A percentile compares a stretch with the other conserved stretches of the same genome.
Evolutionary conservation across 2,888 invertebrate genomes (phyloP).

Genomic region (Polyploca ridens): DNA sequence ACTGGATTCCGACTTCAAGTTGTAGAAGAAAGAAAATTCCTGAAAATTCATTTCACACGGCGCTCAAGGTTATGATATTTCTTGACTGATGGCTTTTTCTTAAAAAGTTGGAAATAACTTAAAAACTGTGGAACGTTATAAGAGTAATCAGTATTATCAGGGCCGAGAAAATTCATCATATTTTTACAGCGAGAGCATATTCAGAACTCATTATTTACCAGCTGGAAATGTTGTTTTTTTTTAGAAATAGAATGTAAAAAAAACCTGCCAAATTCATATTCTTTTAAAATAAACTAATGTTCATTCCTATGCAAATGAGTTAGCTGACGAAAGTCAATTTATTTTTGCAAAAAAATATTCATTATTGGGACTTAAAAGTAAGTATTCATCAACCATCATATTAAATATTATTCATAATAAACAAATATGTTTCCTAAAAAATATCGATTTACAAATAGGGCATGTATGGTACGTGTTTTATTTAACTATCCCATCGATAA

Average conservation of each 20-base stretch:
- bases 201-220: neutral
- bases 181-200: neutral
- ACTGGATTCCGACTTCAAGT: neutral
- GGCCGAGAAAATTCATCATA: neutral
- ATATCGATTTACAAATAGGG: neutral
- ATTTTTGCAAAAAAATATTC: too few species aligned
- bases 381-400: too few species aligned
- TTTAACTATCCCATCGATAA: neutral
- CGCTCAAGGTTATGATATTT: neutral
- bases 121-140: slow-evolving; percentile 16
- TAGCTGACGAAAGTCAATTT: too few species aligned
- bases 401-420: too few species aligned
- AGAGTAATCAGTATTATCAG: slow-evolving; percentile 20
- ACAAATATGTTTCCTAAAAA: too few species aligned
- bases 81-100: neutral
- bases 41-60: neutral
- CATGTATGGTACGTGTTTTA: neutral
- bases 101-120: neutral
- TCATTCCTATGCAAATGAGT: neutral
- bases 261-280: neutral
- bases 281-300: neutral
- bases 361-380: too few species aligned
- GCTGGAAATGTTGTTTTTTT: neutral
- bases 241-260: neutral
- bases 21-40: neutral